These are phyloP conservation scores for Formica selysi DNA, from an alignment of 1,140 invertebrate genomes.

Conservation along the genomic window DNA sequence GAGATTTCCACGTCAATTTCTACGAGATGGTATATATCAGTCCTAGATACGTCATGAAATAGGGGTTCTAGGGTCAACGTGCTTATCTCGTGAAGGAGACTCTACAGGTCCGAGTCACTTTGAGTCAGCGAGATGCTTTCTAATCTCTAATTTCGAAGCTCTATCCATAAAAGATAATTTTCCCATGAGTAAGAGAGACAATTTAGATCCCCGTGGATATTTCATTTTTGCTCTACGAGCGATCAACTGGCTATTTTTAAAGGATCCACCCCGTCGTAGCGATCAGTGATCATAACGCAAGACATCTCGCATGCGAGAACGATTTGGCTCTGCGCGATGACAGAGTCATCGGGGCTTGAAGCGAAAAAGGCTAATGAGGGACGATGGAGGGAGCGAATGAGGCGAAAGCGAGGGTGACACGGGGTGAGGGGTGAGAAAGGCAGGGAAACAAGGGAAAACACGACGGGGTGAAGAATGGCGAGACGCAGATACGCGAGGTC, in stretches of 20 bases:
- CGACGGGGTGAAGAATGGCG: constrained; percentile 59
- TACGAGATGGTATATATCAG: neutral
- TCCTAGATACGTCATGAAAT: neutral
- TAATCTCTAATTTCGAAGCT: neutral
- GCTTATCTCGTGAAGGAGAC: constrained; percentile 10
- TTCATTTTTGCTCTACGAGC: neutral
- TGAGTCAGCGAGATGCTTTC: neutral
- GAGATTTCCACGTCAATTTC: too few species aligned
- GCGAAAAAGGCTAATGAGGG: constrained; percentile 47
- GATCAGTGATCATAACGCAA: constrained; percentile 5
- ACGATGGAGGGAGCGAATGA: constrained; percentile 9
- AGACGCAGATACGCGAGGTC: constrained; percentile 52
- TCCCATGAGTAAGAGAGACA: neutral
- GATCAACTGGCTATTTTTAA: neutral
- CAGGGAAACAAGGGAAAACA: constrained; percentile 65
- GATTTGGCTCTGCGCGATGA: neutral
- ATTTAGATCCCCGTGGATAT: neutral
- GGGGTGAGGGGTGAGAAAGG: constrained; percentile 21
- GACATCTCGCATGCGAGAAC: neutral
- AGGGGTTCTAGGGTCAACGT: neutral
- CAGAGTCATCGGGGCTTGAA: constrained; percentile 11
- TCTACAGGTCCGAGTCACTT: neutral
- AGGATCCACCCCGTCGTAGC: neutral
- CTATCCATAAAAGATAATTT: neutral
- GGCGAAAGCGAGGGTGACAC: neutral